Evolutionary conservation across 2,797 vertebrate genomes (phyloP).

Genomic region (Lacerta viridis): DNA sequence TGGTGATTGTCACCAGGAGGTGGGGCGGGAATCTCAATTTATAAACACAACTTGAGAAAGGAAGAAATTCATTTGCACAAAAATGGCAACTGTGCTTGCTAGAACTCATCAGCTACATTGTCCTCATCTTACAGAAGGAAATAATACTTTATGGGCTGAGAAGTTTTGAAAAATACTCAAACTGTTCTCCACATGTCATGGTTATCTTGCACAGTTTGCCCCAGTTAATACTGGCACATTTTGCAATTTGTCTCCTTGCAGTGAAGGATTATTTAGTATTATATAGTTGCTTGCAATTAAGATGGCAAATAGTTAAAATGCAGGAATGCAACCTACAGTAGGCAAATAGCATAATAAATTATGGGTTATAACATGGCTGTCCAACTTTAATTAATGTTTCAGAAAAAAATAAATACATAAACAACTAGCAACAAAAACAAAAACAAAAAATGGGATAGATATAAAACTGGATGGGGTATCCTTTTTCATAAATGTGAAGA

Average conservation of each 20-base stretch:
- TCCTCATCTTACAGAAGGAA: conserved; percentile 18
- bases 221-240: not conserved
- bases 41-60: conserved; percentile 26
- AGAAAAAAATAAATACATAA: conserved; percentile 6
- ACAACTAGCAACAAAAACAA: not conserved
- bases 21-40: conserved; percentile 27
- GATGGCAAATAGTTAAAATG: conserved; percentile 15
- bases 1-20: not conserved
- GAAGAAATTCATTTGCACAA: not conserved
- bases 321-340: not conserved
- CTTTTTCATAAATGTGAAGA: not conserved
- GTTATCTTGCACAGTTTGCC: accelerated
- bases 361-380: not conserved
- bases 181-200: not conserved
- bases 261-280: not conserved
- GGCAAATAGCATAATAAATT: conserved; percentile 9
- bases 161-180: conserved; percentile 16
- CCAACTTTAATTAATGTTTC: not conserved
- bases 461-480: not conserved
- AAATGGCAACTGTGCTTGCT: conserved; percentile 55
- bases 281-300: conserved; percentile 17
- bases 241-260: not conserved
- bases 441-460: not conserved
- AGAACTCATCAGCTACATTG: not conserved
- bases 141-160: not conserved